A percentile compares a stretch with the other conserved stretches of the same genome.
These are phyloP conservation scores for Acheta domesticus DNA, from an alignment of 2,888 invertebrate species.

Conservation along the genomic window DNA sequence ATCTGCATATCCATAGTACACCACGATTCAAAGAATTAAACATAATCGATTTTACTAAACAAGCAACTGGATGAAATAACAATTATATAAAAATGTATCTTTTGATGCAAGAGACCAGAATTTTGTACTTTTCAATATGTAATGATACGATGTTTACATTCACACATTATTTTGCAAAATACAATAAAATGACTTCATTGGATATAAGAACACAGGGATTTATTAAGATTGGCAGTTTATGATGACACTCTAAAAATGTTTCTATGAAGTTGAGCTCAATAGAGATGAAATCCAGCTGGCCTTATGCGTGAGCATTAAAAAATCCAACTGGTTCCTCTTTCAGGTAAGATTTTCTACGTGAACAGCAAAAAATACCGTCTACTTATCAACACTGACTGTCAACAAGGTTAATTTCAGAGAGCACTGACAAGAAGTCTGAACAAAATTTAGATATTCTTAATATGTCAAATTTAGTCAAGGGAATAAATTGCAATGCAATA, in stretches of 20 bases:
- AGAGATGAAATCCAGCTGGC: too few species aligned
- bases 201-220: conserved; percentile 4
- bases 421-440: not conserved
- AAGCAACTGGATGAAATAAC: too few species aligned
- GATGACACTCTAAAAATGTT: not conserved
- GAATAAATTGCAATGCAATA: too few species aligned
- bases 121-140: conserved; percentile 18
- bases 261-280: conserved; percentile 4
- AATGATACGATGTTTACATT: not conserved
- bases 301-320: too few species aligned
- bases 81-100: too few species aligned
- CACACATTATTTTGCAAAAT: not conserved
- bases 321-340: too few species aligned
- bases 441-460: not conserved
- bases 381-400: not conserved
- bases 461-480: too few species aligned
- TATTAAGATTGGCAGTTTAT: not conserved
- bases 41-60: not conserved
- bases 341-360: not conserved
- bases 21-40: not conserved
- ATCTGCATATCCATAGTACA: not conserved
- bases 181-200: not conserved
- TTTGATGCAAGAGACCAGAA: not conserved
- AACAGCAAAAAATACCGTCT: conserved; percentile 2
- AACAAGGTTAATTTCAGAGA: not conserved